Percentiles rank a stretch among this genome's conserved stretches.
These are phyloP conservation scores for Pachypeltis micranthus DNA, from an alignment of 1,140 invertebrate species.

Conservation along the genomic window DNA sequence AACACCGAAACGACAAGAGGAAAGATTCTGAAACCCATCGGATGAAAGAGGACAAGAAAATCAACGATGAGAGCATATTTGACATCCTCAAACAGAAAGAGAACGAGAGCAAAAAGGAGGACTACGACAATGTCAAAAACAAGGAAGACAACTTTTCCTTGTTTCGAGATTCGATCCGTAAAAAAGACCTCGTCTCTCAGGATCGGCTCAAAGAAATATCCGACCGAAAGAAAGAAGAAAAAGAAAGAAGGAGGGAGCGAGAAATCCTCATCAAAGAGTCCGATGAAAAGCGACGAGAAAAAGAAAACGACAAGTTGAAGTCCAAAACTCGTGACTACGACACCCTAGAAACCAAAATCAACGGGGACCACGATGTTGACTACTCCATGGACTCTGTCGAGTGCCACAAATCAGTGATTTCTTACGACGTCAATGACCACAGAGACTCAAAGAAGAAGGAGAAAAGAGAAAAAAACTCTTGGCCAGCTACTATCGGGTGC, in stretches of 20 bases:
- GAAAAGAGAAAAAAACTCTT: slow-evolving; percentile 29
- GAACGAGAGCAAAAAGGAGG: slow-evolving; percentile 18
- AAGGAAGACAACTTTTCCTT: slow-evolving; percentile 18
- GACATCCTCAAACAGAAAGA: slow-evolving; percentile 23
- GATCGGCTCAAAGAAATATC: slow-evolving; percentile 25
- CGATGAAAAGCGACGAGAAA: slow-evolving; percentile 7
- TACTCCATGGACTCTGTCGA: slow-evolving; percentile 15
- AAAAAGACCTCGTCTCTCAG: slow-evolving; percentile 30
- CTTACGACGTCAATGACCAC: slow-evolving; percentile 28
- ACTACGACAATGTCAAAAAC: slow-evolving; percentile 18
- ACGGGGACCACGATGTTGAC: slow-evolving; percentile 22
- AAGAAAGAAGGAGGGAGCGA: slow-evolving; percentile 28
- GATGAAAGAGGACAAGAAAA: slow-evolving; percentile 21
- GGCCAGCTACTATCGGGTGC: slow-evolving; percentile 47
- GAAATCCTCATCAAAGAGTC: not conserved
- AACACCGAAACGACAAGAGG: slow-evolving; percentile 13
- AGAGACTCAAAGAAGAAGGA: slow-evolving; percentile 36
- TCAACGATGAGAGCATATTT: slow-evolving; percentile 16
- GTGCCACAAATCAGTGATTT: slow-evolving; percentile 11
- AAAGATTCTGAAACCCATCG: slow-evolving; percentile 15
- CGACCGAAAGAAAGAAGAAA: slow-evolving; percentile 26
- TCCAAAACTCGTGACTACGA: slow-evolving; percentile 20
- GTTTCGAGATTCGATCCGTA: slow-evolving; percentile 17
- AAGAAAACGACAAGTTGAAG: slow-evolving; percentile 11
- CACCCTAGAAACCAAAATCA: slow-evolving; percentile 18